Evolutionary conservation across 2,888 invertebrate genomes (phyloP).

Genomic region (Ornithoptera priamus): DNA sequence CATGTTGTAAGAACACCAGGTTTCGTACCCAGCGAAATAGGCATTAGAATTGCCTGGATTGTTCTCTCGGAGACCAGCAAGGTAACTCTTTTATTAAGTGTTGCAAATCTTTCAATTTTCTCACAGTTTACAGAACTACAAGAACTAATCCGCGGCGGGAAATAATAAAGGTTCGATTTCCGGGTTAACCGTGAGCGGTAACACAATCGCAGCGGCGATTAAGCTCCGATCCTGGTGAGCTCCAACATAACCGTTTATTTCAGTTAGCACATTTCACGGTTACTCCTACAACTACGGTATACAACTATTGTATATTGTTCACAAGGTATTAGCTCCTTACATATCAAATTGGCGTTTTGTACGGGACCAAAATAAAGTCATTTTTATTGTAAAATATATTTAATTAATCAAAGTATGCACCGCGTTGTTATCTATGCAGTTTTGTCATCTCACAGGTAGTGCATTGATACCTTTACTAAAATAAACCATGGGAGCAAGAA

Average conservation of each 20-base stretch:
- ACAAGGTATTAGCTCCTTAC: neutral
- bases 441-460: too few species aligned
- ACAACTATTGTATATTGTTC: neutral
- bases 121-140: neutral
- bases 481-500: too few species aligned
- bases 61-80: neutral
- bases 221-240: neutral
- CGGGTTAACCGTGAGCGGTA: neutral
- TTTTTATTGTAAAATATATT: too few species aligned
- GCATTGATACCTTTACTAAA: too few species aligned
- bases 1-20: too few species aligned
- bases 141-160: neutral
- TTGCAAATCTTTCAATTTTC: neutral
- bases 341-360: too few species aligned
- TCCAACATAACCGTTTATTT: slow-evolving; percentile 1
- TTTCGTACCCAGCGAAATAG: too few species aligned
- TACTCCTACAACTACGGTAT: neutral
- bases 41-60: too few species aligned
- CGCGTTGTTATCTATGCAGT: too few species aligned
- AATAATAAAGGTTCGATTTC: neutral
- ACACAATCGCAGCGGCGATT: neutral
- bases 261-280: neutral
- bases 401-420: too few species aligned
- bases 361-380: too few species aligned
- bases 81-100: neutral